Evolutionary conservation across 2,888 invertebrate species (phyloP).

Genomic region (Xylota sylvarum): DNA sequence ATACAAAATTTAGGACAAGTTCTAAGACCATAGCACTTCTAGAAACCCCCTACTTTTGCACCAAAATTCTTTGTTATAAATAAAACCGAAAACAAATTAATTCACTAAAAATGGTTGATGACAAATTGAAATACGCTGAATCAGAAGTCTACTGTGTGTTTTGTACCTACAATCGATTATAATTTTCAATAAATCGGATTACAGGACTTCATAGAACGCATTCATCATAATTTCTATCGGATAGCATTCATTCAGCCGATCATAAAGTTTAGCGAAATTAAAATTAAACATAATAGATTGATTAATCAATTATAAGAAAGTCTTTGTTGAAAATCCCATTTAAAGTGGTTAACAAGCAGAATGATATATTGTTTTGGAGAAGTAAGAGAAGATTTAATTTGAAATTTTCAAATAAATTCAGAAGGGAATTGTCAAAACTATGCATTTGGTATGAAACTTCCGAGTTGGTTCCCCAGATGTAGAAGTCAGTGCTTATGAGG

Average conservation of each 20-base stretch:
- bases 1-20: too few species aligned
- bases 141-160: neutral
- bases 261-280: neutral
- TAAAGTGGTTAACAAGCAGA: neutral
- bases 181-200: neutral
- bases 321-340: neutral
- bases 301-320: conserved; percentile 16
- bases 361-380: too few species aligned
- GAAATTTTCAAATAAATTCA: too few species aligned
- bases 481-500: too few species aligned
- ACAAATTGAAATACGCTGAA: neutral
- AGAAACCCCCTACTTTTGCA: too few species aligned
- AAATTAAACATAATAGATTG: conserved; percentile 17
- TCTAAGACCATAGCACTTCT: too few species aligned
- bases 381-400: too few species aligned
- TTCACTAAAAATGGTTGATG: neutral
- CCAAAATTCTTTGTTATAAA: too few species aligned
- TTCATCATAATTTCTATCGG: neutral
- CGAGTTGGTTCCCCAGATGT: too few species aligned
- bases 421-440: too few species aligned
- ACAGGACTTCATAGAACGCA: neutral
- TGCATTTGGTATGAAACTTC: too few species aligned
- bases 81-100: neutral
- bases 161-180: neutral
- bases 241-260: conserved; percentile 14